These are phyloP conservation scores for Folsomia manolachei DNA, from an alignment of 2,888 invertebrate genomes.

Conservation along the genomic window DNA sequence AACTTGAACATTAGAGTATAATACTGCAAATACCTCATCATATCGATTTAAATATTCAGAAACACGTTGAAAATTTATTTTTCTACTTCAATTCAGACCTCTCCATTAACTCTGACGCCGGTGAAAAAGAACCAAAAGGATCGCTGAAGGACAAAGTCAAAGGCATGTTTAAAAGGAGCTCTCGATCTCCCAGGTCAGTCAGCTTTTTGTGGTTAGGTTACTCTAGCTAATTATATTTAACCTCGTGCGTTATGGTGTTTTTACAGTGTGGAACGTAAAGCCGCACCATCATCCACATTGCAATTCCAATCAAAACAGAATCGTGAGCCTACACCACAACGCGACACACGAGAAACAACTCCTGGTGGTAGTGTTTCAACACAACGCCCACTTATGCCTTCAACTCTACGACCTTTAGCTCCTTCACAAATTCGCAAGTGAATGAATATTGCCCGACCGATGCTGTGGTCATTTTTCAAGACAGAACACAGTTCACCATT, in stretches of 20 bases:
- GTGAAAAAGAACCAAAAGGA: slow-evolving; percentile 63
- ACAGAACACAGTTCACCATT: slow-evolving; percentile 3
- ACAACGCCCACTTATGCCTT: slow-evolving; percentile 51
- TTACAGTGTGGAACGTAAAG: slow-evolving; percentile 44
- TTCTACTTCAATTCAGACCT: too few relatives aligned
- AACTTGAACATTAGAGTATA: too few relatives aligned
- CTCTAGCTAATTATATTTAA: too few relatives aligned
- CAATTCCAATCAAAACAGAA: slow-evolving; percentile 28
- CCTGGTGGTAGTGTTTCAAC: slow-evolving; percentile 33
- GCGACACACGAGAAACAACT: slow-evolving; percentile 31
- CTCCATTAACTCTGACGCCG: slow-evolving; percentile 60
- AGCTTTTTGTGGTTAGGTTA: not conserved
- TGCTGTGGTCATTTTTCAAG: too few relatives aligned
- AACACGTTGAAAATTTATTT: too few relatives aligned
- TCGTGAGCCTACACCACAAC: slow-evolving; percentile 38
- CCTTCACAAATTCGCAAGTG: slow-evolving; percentile 15
- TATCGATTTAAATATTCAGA: too few relatives aligned
- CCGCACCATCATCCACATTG: slow-evolving; percentile 20
- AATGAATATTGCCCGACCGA: not conserved
- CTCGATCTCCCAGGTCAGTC: slow-evolving; percentile 67
- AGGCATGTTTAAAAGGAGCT: slow-evolving; percentile 73
- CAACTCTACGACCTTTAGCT: slow-evolving; percentile 41
- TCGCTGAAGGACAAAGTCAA: slow-evolving; percentile 74
- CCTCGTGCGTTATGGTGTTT: not conserved
- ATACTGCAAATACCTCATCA: too few relatives aligned